Evolutionary conservation across 2,113 vertebrate genomes (phyloP), one percentile per base, ranked within the genome.

Genomic region (Pelecanus crispus): DNA sequence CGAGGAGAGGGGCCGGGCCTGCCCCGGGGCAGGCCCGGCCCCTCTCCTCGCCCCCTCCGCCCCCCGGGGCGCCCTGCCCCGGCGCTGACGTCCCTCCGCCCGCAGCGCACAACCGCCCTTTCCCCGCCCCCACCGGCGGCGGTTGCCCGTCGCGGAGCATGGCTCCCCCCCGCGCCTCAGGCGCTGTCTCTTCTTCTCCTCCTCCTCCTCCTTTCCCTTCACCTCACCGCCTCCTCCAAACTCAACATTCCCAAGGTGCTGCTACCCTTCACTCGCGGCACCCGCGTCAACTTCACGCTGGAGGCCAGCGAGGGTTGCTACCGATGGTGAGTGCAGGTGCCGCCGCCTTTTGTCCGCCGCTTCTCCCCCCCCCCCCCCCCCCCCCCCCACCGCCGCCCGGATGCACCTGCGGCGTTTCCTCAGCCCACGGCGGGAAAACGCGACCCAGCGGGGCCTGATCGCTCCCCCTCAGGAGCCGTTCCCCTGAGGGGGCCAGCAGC

Each of bases 301-400:
- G 99, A 99, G 95, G 99, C 99, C 31, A 99, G 98, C 22, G 99
- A 99, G 47, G 99, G 99, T 72, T 99, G 99, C 97, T 99, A 99
- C 97, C 98, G 98, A 98, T 99, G 99, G 99, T 99, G 97, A 99
- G 99, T 98, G 92, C 28, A 68, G 58, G 90, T 70, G 94, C 80
- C 77, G 72, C 86, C 83, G 81, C 80, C 52, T 62, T 82, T 82
- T 81, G 84, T 70, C 50, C n/a, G 34, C 45, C 56, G 36, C 29
- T 8, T 9, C 13, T 20, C 22, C 17, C 14, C 10, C 25, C 11
- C 4, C 31, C 17, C 14, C 8, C 24, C 11, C 4, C 14, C 14
- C 17, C n/a, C n/a, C n/a, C 21, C 12, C 53, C 21, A 20, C 36
- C 25, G 24, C 40, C 42, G 17, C 78, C 75, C 21, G 44, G 29